Evolutionary conservation across 2,113 vertebrate species (phyloP).

Genomic region (Piliocolobus tephrosceles): DNA sequence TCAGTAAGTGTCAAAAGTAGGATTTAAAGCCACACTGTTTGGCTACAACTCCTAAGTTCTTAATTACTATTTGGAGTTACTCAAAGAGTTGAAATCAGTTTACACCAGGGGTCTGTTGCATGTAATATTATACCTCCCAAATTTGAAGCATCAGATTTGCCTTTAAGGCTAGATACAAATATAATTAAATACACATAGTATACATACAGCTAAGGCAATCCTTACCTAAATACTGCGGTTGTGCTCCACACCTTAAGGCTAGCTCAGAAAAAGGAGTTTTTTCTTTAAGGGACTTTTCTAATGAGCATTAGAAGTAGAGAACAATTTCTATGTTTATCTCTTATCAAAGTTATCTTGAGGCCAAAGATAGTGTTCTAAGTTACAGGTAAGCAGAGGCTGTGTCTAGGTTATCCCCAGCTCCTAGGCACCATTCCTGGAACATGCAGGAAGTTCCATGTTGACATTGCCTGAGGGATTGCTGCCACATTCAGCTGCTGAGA

Average conservation of each 20-base stretch:
- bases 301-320: neutral
- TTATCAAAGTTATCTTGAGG: neutral
- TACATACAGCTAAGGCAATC: neutral
- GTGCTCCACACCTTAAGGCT: neutral
- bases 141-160: neutral
- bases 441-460: neutral
- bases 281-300: neutral
- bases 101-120: neutral
- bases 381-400: neutral
- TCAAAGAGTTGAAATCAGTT: neutral
- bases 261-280: neutral
- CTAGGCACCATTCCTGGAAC: neutral
- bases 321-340: neutral
- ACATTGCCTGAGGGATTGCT: neutral
- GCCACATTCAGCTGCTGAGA: neutral
- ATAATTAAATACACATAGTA: neutral
- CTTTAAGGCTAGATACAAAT: neutral
- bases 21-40: neutral
- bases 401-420: neutral
- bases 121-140: neutral
- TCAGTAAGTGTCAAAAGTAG: neutral
- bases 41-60: neutral
- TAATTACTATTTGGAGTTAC: neutral
- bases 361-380: neutral
- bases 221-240: neutral